These are phyloP conservation scores for Chrysopilus asiliformis DNA, from an alignment of 2,888 invertebrate genomes.

Conservation along the genomic window DNA sequence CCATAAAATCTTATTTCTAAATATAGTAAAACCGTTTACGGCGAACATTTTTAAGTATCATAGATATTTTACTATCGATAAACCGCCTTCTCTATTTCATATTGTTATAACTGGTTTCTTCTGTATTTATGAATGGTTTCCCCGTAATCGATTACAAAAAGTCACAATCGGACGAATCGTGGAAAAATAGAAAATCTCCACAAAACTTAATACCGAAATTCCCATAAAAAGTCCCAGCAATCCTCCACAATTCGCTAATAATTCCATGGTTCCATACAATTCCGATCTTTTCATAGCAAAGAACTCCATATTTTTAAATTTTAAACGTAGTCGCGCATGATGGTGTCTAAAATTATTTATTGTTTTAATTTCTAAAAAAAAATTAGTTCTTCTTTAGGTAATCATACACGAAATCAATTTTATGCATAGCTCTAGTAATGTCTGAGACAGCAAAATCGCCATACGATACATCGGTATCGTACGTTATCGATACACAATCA, in stretches of 20 bases:
- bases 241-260: neutral
- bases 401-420: too few species aligned
- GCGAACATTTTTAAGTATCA: too few species aligned
- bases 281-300: neutral
- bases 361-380: neutral
- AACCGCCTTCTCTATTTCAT: too few species aligned
- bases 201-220: neutral
- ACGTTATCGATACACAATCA: too few species aligned
- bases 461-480: too few species aligned
- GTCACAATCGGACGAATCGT: neutral
- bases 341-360: neutral
- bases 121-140: neutral
- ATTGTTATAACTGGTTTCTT: too few species aligned
- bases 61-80: too few species aligned
- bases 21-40: too few species aligned
- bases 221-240: neutral
- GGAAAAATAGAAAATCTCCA: neutral
- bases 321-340: slow-evolving; percentile 21
- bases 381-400: too few species aligned
- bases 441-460: too few species aligned
- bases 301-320: neutral
- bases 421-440: too few species aligned
- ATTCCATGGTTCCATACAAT: neutral
- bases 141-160: neutral
- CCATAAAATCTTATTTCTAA: too few species aligned